phyloP scores from a whole-genome alignment of 35 echinoderm and acorn worm genomes.

The Stichopus chloronotus region DNA sequence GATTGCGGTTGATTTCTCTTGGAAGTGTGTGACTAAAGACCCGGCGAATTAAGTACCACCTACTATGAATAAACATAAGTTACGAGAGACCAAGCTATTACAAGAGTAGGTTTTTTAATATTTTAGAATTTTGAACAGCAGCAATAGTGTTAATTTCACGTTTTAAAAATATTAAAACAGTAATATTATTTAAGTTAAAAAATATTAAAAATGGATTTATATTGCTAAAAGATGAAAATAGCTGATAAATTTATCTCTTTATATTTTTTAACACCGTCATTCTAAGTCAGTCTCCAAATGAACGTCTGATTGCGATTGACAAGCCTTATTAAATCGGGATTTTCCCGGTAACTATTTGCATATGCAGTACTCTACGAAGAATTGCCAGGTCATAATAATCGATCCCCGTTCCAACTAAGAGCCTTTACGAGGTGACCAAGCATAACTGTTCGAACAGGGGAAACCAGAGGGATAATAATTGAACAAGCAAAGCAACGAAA shows the following conservation, averaged over 20 bases:
- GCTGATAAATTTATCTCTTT: no score
- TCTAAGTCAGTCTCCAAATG: neutral
- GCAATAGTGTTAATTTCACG: neutral
- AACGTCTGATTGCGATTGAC: neutral
- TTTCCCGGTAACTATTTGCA: conserved; percentile 52
- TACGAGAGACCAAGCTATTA: neutral
- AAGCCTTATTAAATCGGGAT: conserved; percentile 1
- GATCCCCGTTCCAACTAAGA: conserved; percentile 32
- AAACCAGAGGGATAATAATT: neutral
- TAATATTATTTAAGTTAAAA: no score
- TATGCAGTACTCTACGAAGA: conserved; percentile 32
- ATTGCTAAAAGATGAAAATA: no score
- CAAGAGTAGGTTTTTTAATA: neutral
- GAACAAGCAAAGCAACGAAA: neutral
- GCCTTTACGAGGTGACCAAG: neutral
- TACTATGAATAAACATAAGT: conserved; percentile 31
- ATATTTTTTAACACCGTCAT: neutral
- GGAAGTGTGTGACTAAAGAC: conserved; percentile 50
- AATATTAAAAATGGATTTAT: no score
- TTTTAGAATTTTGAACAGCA: no score
- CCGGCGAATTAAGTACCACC: neutral
- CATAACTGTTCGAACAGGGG: conserved; percentile 1
- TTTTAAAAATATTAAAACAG: neutral
- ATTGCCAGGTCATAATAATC: conserved; percentile 56
- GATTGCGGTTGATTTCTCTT: conserved; percentile 37